A percentile compares a stretch with the other conserved stretches of the same genome.
Conservation (phyloP, 2,888 invertebrate species). For the Drosophila barbarae region DNA sequence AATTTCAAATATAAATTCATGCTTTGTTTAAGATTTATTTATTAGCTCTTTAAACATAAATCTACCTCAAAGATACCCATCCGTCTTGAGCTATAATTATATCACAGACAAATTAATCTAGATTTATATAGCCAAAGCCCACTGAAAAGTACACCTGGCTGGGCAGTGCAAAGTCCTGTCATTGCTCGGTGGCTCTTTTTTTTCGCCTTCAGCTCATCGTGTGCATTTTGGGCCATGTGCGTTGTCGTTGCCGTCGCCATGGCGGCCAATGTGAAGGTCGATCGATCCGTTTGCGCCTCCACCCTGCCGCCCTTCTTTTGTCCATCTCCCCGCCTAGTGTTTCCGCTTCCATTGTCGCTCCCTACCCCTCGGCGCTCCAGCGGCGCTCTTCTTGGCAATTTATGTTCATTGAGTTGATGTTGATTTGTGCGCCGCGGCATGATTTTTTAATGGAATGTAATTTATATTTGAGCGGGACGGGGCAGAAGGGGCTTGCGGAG, state of each 20-base stretch:
- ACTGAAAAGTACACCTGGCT: conserved; percentile 14
- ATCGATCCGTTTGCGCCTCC: conserved; percentile 55
- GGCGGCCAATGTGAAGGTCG: conserved; percentile 71
- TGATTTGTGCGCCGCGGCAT: conserved; percentile 67
- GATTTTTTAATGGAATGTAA: conserved; percentile 70
- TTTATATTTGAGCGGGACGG: conserved; percentile 47
- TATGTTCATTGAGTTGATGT: conserved; percentile 72
- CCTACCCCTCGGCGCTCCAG: conserved; percentile 1
- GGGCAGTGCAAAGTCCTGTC: conserved; percentile 37
- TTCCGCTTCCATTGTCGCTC: conserved; percentile 1
- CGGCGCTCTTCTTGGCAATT: conserved; percentile 51
- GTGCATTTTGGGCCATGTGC: conserved; percentile 53
- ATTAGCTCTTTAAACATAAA: not conserved
- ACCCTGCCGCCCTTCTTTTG: conserved; percentile 4
- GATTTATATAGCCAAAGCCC: not conserved
- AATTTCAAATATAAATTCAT: too few relatives aligned
- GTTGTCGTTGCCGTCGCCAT: conserved; percentile 42
- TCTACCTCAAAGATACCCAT: not conserved
- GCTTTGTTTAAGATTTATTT: too few relatives aligned
- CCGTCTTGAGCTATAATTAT: not conserved
- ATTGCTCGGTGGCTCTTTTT: conserved; percentile 9
- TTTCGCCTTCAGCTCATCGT: conserved; percentile 6
- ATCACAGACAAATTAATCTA: not conserved
- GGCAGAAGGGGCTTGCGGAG: not conserved
- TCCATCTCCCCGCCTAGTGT: conserved; percentile 16